Conservation (phyloP, 2,113 vertebrate species). For the Pachycephala philippinensis region DNA sequence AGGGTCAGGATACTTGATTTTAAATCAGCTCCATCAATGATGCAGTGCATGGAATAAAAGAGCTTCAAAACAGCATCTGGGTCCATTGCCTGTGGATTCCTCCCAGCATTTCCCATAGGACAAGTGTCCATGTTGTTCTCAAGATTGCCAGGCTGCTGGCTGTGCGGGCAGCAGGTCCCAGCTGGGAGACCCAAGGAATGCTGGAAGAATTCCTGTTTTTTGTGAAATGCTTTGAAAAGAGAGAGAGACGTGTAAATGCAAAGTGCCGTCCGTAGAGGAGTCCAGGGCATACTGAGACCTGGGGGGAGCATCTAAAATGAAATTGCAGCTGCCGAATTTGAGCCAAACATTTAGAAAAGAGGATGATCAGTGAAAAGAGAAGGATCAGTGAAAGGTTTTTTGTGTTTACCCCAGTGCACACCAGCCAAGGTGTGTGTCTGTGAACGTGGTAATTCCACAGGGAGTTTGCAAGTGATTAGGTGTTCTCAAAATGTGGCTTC, state of each 20-base stretch:
- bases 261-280: background rate
- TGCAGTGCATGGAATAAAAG: background rate
- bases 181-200: background rate
- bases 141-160: background rate
- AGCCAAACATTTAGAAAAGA: background rate
- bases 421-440: background rate
- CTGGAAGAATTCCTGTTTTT: background rate
- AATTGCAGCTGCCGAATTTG: background rate
- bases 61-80: background rate
- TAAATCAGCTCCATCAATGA: background rate
- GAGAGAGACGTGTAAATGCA: background rate
- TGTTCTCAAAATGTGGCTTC: background rate
- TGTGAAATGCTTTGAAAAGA: background rate
- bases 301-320: background rate
- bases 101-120: background rate
- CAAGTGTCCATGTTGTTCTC: background rate
- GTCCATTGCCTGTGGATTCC: background rate
- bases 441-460: fast-evolving
- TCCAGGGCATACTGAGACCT: background rate
- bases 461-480: background rate
- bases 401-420: background rate
- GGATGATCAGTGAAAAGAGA: background rate
- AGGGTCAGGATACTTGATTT: background rate
- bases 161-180: background rate
- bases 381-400: background rate